A percentile compares a stretch with the other conserved stretches of the same genome.
Conservation (phyloP, 30 jellyfish, hydroid and myxozoan species). For the Sanderia malayensis region DNA sequence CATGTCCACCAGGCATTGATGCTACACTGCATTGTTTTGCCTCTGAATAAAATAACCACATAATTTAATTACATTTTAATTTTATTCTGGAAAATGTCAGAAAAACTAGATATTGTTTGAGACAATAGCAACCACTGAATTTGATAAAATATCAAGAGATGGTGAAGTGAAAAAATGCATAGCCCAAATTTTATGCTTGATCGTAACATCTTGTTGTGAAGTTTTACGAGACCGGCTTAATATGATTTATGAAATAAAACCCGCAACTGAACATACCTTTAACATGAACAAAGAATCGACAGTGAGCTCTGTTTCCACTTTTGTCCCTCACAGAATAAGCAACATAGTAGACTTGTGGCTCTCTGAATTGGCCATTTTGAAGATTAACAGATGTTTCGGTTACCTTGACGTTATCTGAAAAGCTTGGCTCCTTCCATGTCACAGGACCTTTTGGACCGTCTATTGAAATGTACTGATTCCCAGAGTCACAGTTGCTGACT, state of each 20-base stretch:
- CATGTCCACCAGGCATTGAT: conserved; percentile 71
- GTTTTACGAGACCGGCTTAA: too few relatives aligned
- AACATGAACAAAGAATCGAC: conserved; percentile 87
- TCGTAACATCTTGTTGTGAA: too few relatives aligned
- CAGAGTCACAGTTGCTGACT: conserved; percentile 65
- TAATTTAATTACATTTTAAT: too few relatives aligned
- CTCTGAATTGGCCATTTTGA: conserved; percentile 23
- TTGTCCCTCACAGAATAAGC: conserved; percentile 64
- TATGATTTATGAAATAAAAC: too few relatives aligned
- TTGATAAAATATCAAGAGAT: too few relatives aligned
- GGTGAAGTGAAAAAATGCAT: too few relatives aligned
- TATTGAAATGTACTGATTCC: conserved; percentile 48
- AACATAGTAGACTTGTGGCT: conserved; percentile 66
- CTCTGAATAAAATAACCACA: too few relatives aligned
- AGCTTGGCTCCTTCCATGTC: conserved; percentile 86
- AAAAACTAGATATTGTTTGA: too few relatives aligned
- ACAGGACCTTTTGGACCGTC: conserved; percentile 51
- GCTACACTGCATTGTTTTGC: conserved; percentile 54
- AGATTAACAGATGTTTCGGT: conserved; percentile 22
- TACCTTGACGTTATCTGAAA: conserved; percentile 71
- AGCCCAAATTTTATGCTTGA: too few relatives aligned
- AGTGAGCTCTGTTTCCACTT: conserved; percentile 58
- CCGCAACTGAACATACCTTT: conserved; percentile 35
- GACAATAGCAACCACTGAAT: too few relatives aligned
- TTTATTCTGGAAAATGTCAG: too few relatives aligned